Evolutionary conservation across 2,888 invertebrate genomes (phyloP), one percentile per base, ranked within the genome.

Genomic region (Copidosoma aretas): DNA sequence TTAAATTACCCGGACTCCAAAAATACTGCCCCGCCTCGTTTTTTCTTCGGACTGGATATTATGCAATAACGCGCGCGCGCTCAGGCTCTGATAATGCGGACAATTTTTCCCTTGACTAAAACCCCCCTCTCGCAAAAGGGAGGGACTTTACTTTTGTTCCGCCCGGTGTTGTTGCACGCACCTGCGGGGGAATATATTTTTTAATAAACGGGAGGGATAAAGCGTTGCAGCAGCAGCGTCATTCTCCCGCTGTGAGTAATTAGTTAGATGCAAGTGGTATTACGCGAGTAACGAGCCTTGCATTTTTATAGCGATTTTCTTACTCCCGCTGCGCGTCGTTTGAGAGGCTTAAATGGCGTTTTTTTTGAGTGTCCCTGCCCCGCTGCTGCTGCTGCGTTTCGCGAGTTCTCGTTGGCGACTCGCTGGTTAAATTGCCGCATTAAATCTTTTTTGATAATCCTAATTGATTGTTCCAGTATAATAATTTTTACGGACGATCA

Each of bases 221-320:
- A 65, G 68, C 58, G 22, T 32, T 32, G 59, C 59, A 58, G 58
- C 61, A 52, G 59, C 59, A 58, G 58, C 61, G 57, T 17, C 51
- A 62, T 64, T 60, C 64, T 68, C 60, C 64, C 43, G 15, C 68
- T 58, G 64, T 68, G 64, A 68, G 60, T 68, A 68, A 68, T 61
- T 60, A 64, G 51, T 24, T 68, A 51, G 54, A 49, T 58, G 21
- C 19, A 53, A 49, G 54, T n/a, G 61, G 5, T 49, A 64, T 49
- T 21, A 43, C 32, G 32, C 49, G 32, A 17, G n/a, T 22, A 24
- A 32, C 46, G 43, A 59, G 57, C 32, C 32, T 12, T 17, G 21
- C 46, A n/a, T 66, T 66, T 46, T 51, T 32, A 19, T 10, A 32
- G 25, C n/a, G n/a, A 19, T 41, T 24, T 54, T 25, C 32, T 32